phyloP scores from a whole-genome alignment of 92 coral and sea anemone species.

The Epizoanthus fatuus region DNA sequence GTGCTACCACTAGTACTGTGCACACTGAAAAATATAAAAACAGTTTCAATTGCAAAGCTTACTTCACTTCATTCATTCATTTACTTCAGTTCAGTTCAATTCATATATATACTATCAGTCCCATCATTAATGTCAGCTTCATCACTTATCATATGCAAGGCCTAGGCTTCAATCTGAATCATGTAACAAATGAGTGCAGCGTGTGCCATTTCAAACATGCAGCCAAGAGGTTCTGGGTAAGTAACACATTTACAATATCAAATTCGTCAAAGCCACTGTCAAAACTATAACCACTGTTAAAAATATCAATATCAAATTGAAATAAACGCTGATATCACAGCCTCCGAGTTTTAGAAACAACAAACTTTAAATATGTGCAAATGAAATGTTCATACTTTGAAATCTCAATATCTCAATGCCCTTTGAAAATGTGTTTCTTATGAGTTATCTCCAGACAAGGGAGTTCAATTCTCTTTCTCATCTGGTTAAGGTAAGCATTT shows the following conservation, averaged over 20 bases:
- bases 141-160: too few relatives aligned
- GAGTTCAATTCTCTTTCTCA: constrained; percentile 10
- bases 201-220: background rate
- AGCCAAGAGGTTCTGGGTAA: background rate
- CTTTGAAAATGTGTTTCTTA: too few relatives aligned
- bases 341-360: background rate
- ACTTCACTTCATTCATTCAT: too few relatives aligned
- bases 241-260: constrained; percentile 2
- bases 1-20: too few relatives aligned
- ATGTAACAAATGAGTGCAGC: background rate
- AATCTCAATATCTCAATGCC: too few relatives aligned
- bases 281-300: background rate
- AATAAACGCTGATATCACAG: background rate
- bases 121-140: background rate
- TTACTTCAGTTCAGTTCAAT: too few relatives aligned
- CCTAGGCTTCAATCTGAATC: background rate
- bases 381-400: too few relatives aligned
- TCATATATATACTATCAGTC: background rate
- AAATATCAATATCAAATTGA: background rate
- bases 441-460: background rate
- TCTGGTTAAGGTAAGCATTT: background rate
- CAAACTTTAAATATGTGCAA: too few relatives aligned
- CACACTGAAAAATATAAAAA: too few relatives aligned
- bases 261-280: background rate
- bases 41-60: too few relatives aligned